Evolutionary conservation across 2,113 vertebrate species (phyloP).

Genomic region (Chionis minor): DNA sequence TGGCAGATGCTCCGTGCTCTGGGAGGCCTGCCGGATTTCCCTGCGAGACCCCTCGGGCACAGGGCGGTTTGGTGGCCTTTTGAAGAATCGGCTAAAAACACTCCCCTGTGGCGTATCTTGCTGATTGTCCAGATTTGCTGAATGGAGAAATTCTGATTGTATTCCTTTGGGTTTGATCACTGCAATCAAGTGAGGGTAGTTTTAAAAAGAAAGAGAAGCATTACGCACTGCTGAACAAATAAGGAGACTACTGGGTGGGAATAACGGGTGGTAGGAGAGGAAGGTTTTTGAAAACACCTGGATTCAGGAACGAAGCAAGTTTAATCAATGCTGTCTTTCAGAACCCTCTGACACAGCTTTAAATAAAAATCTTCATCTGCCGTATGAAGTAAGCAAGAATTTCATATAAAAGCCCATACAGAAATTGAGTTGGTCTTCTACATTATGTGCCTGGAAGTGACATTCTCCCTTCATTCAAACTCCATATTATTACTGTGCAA

Average conservation of each 20-base stretch:
- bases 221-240: background rate
- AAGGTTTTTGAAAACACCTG: background rate
- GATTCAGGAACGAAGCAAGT: background rate
- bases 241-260: background rate
- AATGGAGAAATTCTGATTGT: background rate
- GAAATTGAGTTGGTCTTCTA: background rate
- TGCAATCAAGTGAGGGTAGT: background rate
- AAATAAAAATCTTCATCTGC: slow-evolving; percentile 1
- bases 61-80: background rate
- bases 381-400: background rate
- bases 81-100: background rate
- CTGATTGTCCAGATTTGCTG: background rate
- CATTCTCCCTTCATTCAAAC: background rate
- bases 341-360: background rate
- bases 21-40: background rate
- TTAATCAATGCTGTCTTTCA: background rate
- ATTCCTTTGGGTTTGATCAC: background rate
- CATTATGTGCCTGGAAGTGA: background rate
- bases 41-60: background rate
- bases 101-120: background rate
- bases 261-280: background rate
- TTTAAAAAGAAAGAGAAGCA: background rate
- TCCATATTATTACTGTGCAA: background rate
- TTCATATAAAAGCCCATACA: background rate
- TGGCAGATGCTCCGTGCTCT: background rate